These are phyloP conservation scores for Mythimna albipuncta DNA, from an alignment of 2,888 invertebrate genomes.

Conservation along the genomic window DNA sequence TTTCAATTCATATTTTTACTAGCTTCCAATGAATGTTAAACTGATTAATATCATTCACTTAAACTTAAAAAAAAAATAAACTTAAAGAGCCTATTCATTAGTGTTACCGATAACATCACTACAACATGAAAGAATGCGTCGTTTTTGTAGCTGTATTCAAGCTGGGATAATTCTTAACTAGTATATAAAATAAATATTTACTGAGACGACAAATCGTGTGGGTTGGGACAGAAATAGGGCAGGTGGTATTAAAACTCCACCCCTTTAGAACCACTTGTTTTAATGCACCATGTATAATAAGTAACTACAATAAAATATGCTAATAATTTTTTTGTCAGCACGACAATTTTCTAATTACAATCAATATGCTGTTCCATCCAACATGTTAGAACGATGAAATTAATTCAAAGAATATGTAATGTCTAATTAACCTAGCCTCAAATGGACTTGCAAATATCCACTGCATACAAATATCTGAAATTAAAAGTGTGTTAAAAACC, in stretches of 20 bases:
- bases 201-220: slow-evolving; percentile 22
- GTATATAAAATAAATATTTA: slow-evolving; percentile 50
- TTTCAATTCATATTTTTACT: slow-evolving; percentile 19
- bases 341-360: slow-evolving; percentile 41
- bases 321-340: slow-evolving; percentile 36
- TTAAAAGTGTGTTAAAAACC: background rate
- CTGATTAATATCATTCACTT: slow-evolving; percentile 25
- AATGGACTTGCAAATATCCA: background rate
- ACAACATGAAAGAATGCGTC: slow-evolving; percentile 45
- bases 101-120: slow-evolving; percentile 30
- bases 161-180: slow-evolving; percentile 35
- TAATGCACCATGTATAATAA: slow-evolving; percentile 8
- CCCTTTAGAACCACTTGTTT: slow-evolving; percentile 45
- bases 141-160: slow-evolving; percentile 40
- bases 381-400: slow-evolving; percentile 14
- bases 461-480: slow-evolving; percentile 26
- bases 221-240: slow-evolving; percentile 39
- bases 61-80: slow-evolving; percentile 44
- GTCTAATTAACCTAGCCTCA: slow-evolving; percentile 29
- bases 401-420: slow-evolving; percentile 39
- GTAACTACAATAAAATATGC: slow-evolving; percentile 29
- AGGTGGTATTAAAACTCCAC: slow-evolving; percentile 45
- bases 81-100: slow-evolving; percentile 37
- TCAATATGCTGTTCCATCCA: slow-evolving; percentile 30
- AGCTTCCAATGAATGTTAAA: slow-evolving; percentile 11